These are phyloP conservation scores for Drosophila pallidifrons DNA, from an alignment of 1,140 invertebrate species.

Conservation along the genomic window DNA sequence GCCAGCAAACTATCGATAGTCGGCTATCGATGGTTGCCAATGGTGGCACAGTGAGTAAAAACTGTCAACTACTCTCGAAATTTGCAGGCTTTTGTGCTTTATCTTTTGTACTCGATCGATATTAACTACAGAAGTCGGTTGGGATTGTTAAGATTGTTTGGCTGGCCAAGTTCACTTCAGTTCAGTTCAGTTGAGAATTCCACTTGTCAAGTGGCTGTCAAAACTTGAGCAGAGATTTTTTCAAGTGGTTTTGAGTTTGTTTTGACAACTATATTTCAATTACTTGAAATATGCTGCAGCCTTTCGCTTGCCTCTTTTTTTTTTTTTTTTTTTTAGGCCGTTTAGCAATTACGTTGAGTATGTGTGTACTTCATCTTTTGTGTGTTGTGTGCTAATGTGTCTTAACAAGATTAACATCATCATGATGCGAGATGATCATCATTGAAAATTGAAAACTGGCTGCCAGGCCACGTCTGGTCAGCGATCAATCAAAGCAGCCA, in stretches of 20 bases:
- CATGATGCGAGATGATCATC: conserved; percentile 15
- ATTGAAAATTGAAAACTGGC: conserved; percentile 14
- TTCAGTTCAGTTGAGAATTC: conserved; percentile 7
- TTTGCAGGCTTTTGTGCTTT: too few relatives aligned
- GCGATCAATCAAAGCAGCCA: conserved; percentile 49
- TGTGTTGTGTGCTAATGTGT: conserved; percentile 17
- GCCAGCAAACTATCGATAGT: too few relatives aligned
- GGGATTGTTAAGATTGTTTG: neutral
- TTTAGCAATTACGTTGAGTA: conserved; percentile 29
- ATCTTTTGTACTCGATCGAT: too few relatives aligned
- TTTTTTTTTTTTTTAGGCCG: conserved; percentile 1
- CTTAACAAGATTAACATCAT: conserved; percentile 36
- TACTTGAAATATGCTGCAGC: conserved; percentile 20
- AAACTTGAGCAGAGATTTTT: conserved; percentile 29
- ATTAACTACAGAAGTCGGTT: neutral
- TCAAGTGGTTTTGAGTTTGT: conserved; percentile 37
- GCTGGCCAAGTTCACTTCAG: conserved; percentile 7
- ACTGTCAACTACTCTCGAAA: too few relatives aligned
- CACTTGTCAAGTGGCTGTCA: conserved; percentile 47
- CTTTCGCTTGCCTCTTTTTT: conserved; percentile 9
- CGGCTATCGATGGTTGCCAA: too few relatives aligned
- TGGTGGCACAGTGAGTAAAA: too few relatives aligned
- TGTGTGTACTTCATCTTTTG: conserved; percentile 1
- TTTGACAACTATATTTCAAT: conserved; percentile 55
- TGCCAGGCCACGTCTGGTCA: conserved; percentile 2